Evolutionary conservation across 2,113 vertebrate genomes (phyloP), one percentile per base, ranked within the genome.

Genomic region (Pseudois nayaur): DNA sequence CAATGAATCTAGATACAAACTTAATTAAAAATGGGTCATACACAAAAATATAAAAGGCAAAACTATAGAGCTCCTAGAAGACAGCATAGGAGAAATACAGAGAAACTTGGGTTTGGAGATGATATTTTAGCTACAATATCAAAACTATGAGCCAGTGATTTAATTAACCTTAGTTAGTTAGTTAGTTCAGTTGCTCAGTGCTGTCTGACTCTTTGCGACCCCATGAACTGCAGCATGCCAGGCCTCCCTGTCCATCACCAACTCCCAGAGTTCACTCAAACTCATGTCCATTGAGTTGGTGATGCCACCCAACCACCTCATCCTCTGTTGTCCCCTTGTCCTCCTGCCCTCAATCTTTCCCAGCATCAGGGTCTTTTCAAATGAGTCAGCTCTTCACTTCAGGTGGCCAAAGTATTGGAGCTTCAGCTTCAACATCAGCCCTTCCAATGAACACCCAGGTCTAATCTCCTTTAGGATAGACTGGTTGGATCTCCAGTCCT

Each of bases 151-250:
- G 16, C 14, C 8, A 55, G 60, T n/a, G 14, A 54, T 2, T 29
- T 57, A 16, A 67, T n/a, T 33, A 55, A 84, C 64, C 31, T 62
- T 33, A 62, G 64, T 11, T 64, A n/a, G 11, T 60, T 60, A 60
- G 8, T 67, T 71, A 71, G 19, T 23, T 74, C n/a, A 71, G 19
- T 71, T 0, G 0, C 19, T 71, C 10, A 71, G 67, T 71, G 5
- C 2, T 71, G 19, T 71, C 67, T 12, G 19, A 40, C n/a, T 23
- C n/a, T 36, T 23, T 71, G n/a, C 0, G 0, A 40, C 10, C 19
- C 10, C 36, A 40, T 71, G 19, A 71, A 71, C 19, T 40, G 19
- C 19, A 40, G 19, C n/a, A 71, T 0, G 0, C n/a, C n/a, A 71
- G 67, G 19, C 10, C 10, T 71, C 67, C 19, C 67, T 36, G 19